Evolutionary conservation across 1,140 invertebrate species (phyloP).

Genomic region (Oreohelix idahoensis): DNA sequence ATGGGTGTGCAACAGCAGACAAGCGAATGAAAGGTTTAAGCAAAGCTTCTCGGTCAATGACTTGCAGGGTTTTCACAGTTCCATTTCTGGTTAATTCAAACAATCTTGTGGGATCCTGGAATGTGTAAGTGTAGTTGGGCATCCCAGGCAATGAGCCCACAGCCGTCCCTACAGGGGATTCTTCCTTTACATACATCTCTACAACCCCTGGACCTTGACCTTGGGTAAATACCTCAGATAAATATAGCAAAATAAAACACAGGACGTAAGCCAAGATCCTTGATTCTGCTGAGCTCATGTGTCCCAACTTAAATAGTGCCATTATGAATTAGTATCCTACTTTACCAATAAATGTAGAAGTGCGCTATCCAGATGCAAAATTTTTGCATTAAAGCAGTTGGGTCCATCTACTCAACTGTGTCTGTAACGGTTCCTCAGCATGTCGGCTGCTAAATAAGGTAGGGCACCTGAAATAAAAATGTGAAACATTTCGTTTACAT

Average conservation of each 20-base stretch:
- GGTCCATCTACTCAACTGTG: too few species aligned
- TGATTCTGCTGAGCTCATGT: too few species aligned
- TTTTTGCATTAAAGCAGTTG: too few species aligned
- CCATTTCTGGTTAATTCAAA: slow-evolving; percentile 49
- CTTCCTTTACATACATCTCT: slow-evolving; percentile 44
- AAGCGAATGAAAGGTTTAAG: slow-evolving; percentile 43
- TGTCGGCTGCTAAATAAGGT: too few species aligned
- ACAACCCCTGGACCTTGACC: slow-evolving; percentile 47
- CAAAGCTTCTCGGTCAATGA: slow-evolving; percentile 56
- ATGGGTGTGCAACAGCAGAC: slow-evolving; percentile 43
- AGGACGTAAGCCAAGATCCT: slow-evolving; percentile 22
- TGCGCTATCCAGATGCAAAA: too few species aligned
- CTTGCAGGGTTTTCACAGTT: slow-evolving; percentile 43
- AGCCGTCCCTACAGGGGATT: slow-evolving; percentile 28
- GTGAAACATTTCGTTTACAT: too few species aligned
- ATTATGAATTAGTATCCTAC: too few species aligned
- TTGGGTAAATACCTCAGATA: slow-evolving; percentile 46
- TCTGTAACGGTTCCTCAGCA: too few species aligned
- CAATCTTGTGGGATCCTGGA: slow-evolving; percentile 44
- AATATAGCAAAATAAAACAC: slow-evolving; percentile 46
- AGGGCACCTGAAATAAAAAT: too few species aligned
- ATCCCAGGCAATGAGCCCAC: slow-evolving; percentile 42
- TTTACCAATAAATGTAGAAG: too few species aligned
- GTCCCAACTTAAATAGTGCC: too few species aligned
- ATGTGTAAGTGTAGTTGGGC: slow-evolving; percentile 38